Evolutionary conservation across 2,113 vertebrate genomes (phyloP).

Genomic region (Phylloscopus trochiloides): DNA sequence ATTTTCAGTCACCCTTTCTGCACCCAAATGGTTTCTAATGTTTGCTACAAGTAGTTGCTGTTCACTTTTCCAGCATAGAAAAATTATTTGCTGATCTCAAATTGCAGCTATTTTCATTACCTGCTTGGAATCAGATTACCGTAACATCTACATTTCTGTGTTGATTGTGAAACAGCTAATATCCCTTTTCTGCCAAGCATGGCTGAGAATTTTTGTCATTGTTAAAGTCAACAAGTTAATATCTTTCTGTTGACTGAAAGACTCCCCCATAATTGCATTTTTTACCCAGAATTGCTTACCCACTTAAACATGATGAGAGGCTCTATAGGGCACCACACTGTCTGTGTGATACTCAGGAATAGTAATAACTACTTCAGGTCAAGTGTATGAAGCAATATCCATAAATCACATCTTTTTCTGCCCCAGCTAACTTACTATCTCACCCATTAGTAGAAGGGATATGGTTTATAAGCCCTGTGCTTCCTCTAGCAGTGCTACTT

Average conservation of each 20-base stretch:
- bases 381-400: neutral
- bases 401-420: neutral
- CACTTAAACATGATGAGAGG: neutral
- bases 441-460: neutral
- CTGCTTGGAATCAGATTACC: neutral
- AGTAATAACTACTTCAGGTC: neutral
- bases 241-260: neutral
- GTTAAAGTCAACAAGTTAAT: neutral
- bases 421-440: neutral
- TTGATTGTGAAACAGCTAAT: neutral
- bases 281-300: neutral
- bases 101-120: neutral
- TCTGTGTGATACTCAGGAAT: neutral
- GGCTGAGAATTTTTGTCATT: neutral
- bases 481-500: neutral
- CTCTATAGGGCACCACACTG: neutral
- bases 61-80: neutral
- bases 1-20: neutral
- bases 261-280: neutral
- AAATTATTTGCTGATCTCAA: neutral
- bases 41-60: neutral
- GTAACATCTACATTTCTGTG: neutral
- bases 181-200: neutral
- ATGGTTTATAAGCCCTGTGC: neutral
- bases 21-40: neutral